Evolutionary conservation across 2,888 invertebrate genomes (phyloP), one percentile per base, ranked within the genome.

Genomic region (Alviniconcha strummeri): DNA sequence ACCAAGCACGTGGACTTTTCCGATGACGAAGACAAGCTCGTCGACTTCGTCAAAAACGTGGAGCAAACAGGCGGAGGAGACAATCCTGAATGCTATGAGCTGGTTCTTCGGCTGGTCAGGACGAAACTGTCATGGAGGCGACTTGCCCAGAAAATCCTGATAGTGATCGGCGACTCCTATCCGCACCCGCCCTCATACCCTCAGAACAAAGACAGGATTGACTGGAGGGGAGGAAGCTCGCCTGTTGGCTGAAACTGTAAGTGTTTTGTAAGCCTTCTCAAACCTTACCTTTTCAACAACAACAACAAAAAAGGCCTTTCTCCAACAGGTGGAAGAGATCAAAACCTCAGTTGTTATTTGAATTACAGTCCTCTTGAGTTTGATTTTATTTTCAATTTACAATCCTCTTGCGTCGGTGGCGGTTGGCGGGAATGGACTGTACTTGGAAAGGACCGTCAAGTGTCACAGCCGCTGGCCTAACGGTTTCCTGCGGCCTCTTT

Each of bases 51-150:
- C n/a, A 88, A 86, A 9, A 86, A 86, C 9, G 87, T 85, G 9
- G 89, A 88, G 9, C 64, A 89, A 52, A 92, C 92, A 0, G 89
- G 90, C 5, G 92, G 92, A 0, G 91, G 92, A 0, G 92, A 92
- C 85, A 84, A 84, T 0, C 90, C 90, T 64, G 93, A 92, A 82
- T 92, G 92, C 81, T 93, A 93, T 85, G 93, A 93, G 84, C 88
- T 92, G 69, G 92, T 92, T 8, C 88, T 93, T 52, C 86, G 89
- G 72, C 87, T 92, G 86, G 91, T 90, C 6, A 86, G 91, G 17
- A 88, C 88, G 7, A 83, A 90, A 72, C 85, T 92, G 71, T 88
- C 90, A 17, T 93, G 93, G 93, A 90, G 89, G 9, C 89, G 90
- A 0, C 90, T 89, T 5, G 89, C 91, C 19, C 90, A 90, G 80